Evolutionary conservation across 2,888 invertebrate genomes (phyloP), one percentile per base, ranked within the genome.

Genomic region (Odontomyia ornata): DNA sequence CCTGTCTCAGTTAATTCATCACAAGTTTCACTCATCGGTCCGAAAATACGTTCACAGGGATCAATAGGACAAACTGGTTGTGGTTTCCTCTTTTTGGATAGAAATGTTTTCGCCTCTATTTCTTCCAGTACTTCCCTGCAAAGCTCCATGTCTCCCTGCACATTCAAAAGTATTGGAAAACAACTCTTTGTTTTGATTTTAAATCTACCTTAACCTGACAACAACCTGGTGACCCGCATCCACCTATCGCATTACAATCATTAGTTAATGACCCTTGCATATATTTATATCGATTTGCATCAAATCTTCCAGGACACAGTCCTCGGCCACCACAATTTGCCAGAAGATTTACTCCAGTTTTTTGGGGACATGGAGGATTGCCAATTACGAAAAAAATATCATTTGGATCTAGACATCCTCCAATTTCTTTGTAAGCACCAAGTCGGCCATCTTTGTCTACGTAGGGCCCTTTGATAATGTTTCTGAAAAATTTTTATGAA

Each of bases 311-410:
- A 4, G 36, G 23, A 23, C 73, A 73, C 13, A 21, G 36, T 5
- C 27, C 60, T 23, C 30, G 18, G 11, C 73, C 57, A 4, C 73
- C 73, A 23, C 73, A 73, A 15, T 13, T 23, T 11, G 25, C 30
- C 3, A 73, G 52, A 15, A 73, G 18, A 21, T 73, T 73, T 3
- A 28, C 18, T 0, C 13, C 15, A 28, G 57, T 18, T 11, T 18
- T 27, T n/a, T 43, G 36, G 1, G 73, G 60, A 25, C 57, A 36
- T n/a, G 65, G 72, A 25, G 43, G 13, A 25, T 79, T 71, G 0
- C 79, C 79, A 64, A 79, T 76, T 23, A 79, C 77, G 60, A 79
- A 79, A 11, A 79, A 67, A 11, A 77, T 60, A 69, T 79, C 79
- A 27, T 79, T 76, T 13, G 79, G 76, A 73, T 79, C 77, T 7